Conservation (phyloP, 2,113 vertebrate genomes). For the Alligator mississippiensis region DNA sequence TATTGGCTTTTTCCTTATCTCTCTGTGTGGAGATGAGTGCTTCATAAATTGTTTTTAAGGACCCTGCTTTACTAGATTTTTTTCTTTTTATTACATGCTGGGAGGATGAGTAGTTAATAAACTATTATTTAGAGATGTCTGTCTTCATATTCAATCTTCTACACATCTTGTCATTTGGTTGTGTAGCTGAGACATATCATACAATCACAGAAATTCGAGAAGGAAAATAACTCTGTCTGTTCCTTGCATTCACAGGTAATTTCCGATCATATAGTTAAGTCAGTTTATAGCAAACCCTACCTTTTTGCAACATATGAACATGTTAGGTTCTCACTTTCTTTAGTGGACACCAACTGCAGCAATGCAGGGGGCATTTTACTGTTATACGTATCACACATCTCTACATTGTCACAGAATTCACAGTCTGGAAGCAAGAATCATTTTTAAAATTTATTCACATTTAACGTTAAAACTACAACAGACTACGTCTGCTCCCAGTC, state of each 20-base stretch:
- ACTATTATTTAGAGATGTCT: constrained; percentile 1
- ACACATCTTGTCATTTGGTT: not conserved
- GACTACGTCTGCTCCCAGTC: no score
- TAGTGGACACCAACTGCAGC: accelerated
- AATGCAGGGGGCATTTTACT: not conserved
- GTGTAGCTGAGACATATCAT: not conserved
- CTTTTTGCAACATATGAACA: not conserved
- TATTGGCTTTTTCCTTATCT: constrained; percentile 53
- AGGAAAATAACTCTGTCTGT: not conserved
- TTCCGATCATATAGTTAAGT: not conserved
- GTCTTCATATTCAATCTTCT: not conserved
- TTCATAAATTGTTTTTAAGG: constrained; percentile 52
- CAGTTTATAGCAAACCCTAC: not conserved
- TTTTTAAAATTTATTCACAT: accelerated
- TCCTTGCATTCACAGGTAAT: accelerated
- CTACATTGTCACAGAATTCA: not conserved
- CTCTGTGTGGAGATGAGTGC: constrained; percentile 30
- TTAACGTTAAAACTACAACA: not conserved
- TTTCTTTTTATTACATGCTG: not conserved
- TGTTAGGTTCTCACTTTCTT: not conserved
- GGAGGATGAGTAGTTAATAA: constrained; percentile 33
- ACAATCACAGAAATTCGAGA: not conserved
- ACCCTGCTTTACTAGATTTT: not conserved
- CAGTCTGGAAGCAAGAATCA: not conserved
- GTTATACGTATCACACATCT: not conserved